Percentiles rank a stretch among this genome's conserved stretches.
These are phyloP conservation scores for Nomada ferruginata DNA, from an alignment of 2,888 invertebrate species.

Conservation along the genomic window DNA sequence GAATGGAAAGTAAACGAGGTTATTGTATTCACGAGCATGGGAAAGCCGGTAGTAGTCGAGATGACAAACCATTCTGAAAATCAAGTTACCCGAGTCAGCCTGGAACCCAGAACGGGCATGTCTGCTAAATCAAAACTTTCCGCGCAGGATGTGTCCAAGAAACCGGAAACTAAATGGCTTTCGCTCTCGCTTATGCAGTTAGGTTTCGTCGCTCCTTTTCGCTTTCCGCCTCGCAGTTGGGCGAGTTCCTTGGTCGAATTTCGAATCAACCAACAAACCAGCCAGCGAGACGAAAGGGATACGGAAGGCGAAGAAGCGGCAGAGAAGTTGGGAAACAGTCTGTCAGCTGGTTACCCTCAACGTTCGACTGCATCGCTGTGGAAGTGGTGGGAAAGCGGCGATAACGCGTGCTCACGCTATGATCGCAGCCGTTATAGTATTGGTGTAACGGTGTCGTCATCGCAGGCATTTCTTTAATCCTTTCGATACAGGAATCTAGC, in stretches of 20 bases:
- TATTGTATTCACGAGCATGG: constrained; percentile 46
- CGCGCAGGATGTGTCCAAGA: constrained; percentile 68
- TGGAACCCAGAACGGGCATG: constrained; percentile 40
- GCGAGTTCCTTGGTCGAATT: constrained; percentile 60
- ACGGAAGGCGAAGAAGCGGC: constrained; percentile 46
- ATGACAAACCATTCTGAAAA: constrained; percentile 64
- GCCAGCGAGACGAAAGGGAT: constrained; percentile 46
- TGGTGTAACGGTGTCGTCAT: constrained; percentile 17
- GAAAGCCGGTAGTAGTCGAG: constrained; percentile 43
- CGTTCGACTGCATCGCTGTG: constrained; percentile 42
- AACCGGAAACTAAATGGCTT: constrained; percentile 63
- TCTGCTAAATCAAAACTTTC: constrained; percentile 72
- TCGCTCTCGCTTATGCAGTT: constrained; percentile 6
- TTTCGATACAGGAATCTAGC: constrained; percentile 1
- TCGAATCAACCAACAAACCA: constrained; percentile 50
- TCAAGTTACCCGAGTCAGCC: constrained; percentile 50
- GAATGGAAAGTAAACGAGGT: constrained; percentile 30
- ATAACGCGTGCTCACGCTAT: constrained; percentile 59
- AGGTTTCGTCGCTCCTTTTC: constrained; percentile 25
- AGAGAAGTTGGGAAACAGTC: constrained; percentile 63
- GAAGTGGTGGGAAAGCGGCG: constrained; percentile 55
- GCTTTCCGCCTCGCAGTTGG: constrained; percentile 35
- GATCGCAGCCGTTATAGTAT: constrained; percentile 32
- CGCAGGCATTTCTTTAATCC: constrained; percentile 9
- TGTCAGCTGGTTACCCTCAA: constrained; percentile 65